These are phyloP conservation scores for Lycaon pictus DNA, from an alignment of 2,113 vertebrate genomes.

Conservation along the genomic window DNA sequence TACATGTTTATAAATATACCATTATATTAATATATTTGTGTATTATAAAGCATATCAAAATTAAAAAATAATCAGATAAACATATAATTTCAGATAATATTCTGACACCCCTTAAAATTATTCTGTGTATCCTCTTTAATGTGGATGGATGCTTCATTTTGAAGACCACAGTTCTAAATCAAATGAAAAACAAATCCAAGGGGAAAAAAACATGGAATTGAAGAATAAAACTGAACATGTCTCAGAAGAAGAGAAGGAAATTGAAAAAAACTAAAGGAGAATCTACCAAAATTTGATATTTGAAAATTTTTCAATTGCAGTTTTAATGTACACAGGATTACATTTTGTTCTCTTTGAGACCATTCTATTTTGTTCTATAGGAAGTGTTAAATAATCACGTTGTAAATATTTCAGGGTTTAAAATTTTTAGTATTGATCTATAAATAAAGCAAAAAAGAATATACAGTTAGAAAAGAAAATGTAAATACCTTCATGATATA, in stretches of 20 bases:
- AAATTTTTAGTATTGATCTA: not conserved
- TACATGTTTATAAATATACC: not conserved
- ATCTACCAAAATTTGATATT: not conserved
- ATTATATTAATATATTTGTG: not conserved
- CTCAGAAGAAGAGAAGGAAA: not conserved
- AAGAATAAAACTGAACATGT: not conserved
- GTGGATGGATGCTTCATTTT: not conserved
- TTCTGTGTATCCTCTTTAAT: not conserved
- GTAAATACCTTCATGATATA: conserved; percentile 11
- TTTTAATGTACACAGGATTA: conserved; percentile 19
- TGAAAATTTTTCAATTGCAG: not conserved
- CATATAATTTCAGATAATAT: not conserved
- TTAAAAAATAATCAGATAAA: not conserved
- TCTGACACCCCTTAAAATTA: not conserved
- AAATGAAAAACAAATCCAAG: conserved; percentile 12
- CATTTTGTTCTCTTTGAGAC: not conserved
- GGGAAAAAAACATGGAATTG: not conserved
- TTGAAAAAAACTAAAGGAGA: not conserved
- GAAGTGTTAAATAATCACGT: not conserved
- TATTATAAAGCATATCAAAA: not conserved
- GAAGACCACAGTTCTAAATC: not conserved
- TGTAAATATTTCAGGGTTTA: not conserved
- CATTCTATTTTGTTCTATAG: not conserved
- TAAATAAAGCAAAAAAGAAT: not conserved
- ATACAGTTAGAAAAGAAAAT: not conserved